These are phyloP conservation scores for Paratrypauchen microcephalus DNA, from an alignment of 2,797 vertebrate species.

Conservation along the genomic window DNA sequence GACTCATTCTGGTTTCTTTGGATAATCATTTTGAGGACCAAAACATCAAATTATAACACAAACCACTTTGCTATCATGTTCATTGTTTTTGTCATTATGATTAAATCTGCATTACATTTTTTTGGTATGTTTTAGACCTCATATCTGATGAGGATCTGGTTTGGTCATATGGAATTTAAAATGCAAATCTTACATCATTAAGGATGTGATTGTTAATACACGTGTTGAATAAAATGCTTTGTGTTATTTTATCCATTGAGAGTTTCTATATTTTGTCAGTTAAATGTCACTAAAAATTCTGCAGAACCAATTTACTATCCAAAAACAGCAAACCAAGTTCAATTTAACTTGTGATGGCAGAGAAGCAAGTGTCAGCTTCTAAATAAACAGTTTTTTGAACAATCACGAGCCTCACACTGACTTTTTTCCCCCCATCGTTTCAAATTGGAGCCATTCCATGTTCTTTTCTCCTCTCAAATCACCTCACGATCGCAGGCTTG, in stretches of 20 bases:
- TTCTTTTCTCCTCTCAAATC: constrained; percentile 3
- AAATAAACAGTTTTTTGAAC: constrained; percentile 9
- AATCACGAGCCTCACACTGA: not conserved
- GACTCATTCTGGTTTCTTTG: too few relatives aligned
- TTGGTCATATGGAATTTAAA: too few relatives aligned
- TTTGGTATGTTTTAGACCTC: too few relatives aligned
- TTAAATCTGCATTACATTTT: too few relatives aligned
- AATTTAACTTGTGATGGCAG: constrained; percentile 1
- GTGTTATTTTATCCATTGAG: not conserved
- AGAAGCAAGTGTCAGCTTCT: not conserved
- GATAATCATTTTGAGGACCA: too few relatives aligned
- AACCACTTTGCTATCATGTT: too few relatives aligned
- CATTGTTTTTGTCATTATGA: too few relatives aligned
- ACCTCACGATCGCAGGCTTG: constrained; percentile 4
- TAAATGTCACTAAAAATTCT: not conserved
- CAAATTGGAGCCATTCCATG: constrained; percentile 7
- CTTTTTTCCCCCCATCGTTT: not conserved
- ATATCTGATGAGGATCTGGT: too few relatives aligned
- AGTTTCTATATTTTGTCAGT: not conserved
- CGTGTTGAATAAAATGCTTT: too few relatives aligned
- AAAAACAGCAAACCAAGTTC: not conserved
- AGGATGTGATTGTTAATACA: too few relatives aligned
- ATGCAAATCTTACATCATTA: too few relatives aligned
- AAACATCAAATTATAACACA: too few relatives aligned
- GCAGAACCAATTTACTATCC: not conserved